These are phyloP conservation scores for Oenanthe melanoleuca DNA, from an alignment of 2,113 vertebrate species.

Conservation along the genomic window DNA sequence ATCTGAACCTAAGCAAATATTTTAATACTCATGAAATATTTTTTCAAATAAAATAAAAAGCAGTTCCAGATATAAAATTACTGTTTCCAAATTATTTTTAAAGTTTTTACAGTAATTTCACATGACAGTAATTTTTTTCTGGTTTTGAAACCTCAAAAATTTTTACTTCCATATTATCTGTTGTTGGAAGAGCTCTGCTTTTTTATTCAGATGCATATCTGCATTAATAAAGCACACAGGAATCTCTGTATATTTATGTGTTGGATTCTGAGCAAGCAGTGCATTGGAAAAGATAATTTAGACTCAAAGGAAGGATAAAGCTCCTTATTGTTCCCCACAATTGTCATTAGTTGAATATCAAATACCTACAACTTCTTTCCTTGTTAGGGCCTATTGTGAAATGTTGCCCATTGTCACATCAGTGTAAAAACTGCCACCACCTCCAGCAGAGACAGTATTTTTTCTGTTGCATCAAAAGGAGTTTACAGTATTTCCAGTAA, in stretches of 20 bases:
- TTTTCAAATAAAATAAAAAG: neutral
- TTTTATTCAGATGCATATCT: neutral
- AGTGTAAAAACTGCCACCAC: neutral
- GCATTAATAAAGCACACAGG: neutral
- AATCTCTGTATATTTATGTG: neutral
- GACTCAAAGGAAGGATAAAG: neutral
- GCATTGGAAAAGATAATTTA: neutral
- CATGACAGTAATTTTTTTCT: neutral
- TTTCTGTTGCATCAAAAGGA: neutral
- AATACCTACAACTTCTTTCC: neutral
- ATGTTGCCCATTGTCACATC: neutral
- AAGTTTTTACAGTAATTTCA: neutral
- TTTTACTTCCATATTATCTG: neutral
- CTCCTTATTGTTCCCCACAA: neutral
- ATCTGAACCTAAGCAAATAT: neutral
- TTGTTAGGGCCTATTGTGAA: neutral
- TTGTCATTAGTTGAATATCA: neutral
- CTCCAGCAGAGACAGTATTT: neutral
- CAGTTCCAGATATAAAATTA: neutral
- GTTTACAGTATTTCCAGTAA: neutral
- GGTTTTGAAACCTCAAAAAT: neutral
- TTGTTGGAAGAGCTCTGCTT: neutral
- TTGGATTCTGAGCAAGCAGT: neutral
- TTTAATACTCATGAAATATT: neutral
- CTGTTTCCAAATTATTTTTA: neutral